phyloP scores from a whole-genome alignment of 2,797 vertebrate genomes.

The Eremophila alpestris region DNA sequence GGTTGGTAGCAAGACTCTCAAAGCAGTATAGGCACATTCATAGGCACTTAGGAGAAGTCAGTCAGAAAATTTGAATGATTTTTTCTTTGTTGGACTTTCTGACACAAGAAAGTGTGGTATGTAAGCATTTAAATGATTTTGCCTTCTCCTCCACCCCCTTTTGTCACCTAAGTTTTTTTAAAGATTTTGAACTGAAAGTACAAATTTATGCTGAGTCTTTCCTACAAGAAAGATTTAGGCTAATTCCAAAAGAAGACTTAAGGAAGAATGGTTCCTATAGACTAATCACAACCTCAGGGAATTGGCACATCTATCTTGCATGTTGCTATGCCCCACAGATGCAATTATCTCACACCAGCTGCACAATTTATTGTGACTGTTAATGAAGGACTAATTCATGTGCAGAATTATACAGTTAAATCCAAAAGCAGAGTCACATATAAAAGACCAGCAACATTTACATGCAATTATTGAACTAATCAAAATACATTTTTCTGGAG shows the following conservation, averaged over 20 bases:
- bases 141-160: neutral
- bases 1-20: neutral
- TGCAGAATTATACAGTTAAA: constrained; percentile 17
- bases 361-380: constrained; percentile 26
- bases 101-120: neutral
- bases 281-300: constrained; percentile 43
- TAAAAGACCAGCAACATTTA: neutral
- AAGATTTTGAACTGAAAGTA: neutral
- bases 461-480: neutral
- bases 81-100: neutral
- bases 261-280: neutral
- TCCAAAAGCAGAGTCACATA: constrained; percentile 20
- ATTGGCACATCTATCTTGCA: constrained; percentile 7
- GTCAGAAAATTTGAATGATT: neutral
- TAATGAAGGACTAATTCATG: constrained; percentile 42
- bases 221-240: neutral
- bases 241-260: constrained; percentile 20
- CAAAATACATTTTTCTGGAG: neutral
- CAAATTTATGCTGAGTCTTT: neutral
- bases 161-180: neutral
- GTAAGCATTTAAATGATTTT: neutral
- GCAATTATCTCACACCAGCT: constrained; percentile 48
- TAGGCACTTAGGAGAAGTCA: neutral
- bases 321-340: constrained; percentile 41
- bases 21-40: neutral